These are phyloP conservation scores for Pituophis catenifer DNA, from an alignment of 2,113 vertebrate species.

Conservation along the genomic window DNA sequence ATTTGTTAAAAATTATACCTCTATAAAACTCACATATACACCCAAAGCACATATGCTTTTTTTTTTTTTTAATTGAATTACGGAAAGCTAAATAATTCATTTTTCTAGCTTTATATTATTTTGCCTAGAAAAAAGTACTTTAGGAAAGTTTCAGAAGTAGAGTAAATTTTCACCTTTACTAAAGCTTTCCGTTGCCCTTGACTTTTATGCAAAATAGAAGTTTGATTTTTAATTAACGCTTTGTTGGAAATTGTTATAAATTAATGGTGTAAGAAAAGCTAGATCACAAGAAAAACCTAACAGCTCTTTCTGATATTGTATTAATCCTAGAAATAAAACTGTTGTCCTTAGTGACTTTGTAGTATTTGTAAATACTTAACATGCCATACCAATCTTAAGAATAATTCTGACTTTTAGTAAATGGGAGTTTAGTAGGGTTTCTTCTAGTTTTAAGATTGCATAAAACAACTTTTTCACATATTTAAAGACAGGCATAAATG, in stretches of 20 bases:
- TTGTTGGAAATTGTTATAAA: conserved; percentile 13
- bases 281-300: background rate
- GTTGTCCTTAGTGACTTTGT: background rate
- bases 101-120: background rate
- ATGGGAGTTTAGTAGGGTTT: background rate
- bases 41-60: background rate
- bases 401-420: background rate
- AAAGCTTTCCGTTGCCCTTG: background rate
- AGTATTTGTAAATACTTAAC: background rate
- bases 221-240: conserved; percentile 19
- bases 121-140: background rate
- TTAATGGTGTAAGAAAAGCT: background rate
- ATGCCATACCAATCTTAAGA: background rate
- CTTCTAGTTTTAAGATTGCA: background rate
- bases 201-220: conserved; percentile 1
- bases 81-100: background rate
- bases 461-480: background rate
- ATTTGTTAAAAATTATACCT: background rate
- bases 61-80: background rate
- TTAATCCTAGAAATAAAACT: background rate
- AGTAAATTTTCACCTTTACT: background rate
- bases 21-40: background rate
- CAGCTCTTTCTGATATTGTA: background rate
- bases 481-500: background rate
- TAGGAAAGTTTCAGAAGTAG: background rate